Base-by-base conservation (phyloP, 1,140 invertebrate genomes). In the Coptotermes formosanus region DNA sequence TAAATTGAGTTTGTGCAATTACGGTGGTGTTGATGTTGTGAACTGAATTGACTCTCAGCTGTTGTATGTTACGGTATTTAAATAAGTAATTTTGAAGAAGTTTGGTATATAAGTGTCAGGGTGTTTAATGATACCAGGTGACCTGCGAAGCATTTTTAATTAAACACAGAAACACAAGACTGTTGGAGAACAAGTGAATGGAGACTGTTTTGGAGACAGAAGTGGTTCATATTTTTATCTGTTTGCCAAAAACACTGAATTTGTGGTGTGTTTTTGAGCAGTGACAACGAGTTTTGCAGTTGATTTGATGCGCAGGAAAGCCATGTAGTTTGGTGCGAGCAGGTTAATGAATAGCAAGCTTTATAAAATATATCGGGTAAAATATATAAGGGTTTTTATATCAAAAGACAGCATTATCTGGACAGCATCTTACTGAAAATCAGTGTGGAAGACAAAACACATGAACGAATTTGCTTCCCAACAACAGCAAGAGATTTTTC, bases 11-110 rank as follows among this genome's bases (percentile, higher is more conserved):
- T n/a, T 84, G 48, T 52, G 30, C 52, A 84, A 38, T 55, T 52
- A 59, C 30, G 45, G 55, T 84, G 83, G 30, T 59, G 25, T 55
- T 55, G 83, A 48, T 84, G 83, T 84, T 84, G 83, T 84, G 83
- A 45, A 59, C 55, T 55, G 45, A 45, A 84, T 84, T n/a, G 45
- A 84, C 83, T 59, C 30, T 84, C 48, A 52, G 45, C 30, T 30
- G 16, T 84, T 84, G 59, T 52, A 59, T 16, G n/a, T 45, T 84
- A 59, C 48, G 55, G 83, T 84, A 59, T 84, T 84, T 59, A 84
- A 84, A 75, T 75, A 75, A n/a, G 64, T 75, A 75, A 75, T 75
- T 64, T 75, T 75, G 64, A 75, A 30, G 25, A 30, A n/a, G 8
- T 75, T 75, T 30, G 25, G 25, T 75, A 75, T 16, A 75, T 2